Evolutionary conservation across 37 sponge, comb jelly and placozoan genomes (phyloP).

Genomic region (Hexactinellida sp.): DNA sequence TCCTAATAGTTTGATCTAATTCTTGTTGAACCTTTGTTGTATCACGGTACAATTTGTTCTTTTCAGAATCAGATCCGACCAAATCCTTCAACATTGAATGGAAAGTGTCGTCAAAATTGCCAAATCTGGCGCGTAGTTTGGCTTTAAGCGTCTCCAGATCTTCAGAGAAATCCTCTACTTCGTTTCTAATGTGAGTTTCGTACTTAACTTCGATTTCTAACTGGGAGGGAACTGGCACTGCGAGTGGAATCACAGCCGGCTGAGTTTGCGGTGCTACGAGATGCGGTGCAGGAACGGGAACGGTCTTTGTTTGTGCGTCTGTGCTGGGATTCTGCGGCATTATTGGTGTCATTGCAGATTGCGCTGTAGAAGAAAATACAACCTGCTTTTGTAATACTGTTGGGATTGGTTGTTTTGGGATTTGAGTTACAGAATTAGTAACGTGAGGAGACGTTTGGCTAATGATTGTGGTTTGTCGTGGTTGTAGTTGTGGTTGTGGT

Average conservation of each 20-base stretch:
- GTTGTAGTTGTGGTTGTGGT: neutral
- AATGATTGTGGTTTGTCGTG: neutral
- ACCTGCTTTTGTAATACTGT: neutral
- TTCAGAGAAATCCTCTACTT: neutral
- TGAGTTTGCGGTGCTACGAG: neutral
- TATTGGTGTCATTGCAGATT: neutral
- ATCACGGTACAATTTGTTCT: neutral
- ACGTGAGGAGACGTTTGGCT: too few species aligned
- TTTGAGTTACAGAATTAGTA: too few species aligned
- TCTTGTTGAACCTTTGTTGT: neutral
- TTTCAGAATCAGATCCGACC: neutral
- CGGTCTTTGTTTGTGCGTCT: neutral
- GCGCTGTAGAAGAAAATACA: too few species aligned
- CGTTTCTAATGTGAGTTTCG: neutral
- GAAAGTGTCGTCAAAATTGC: neutral
- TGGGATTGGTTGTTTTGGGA: neutral
- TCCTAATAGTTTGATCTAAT: neutral
- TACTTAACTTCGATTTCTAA: neutral
- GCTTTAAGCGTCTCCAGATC: neutral
- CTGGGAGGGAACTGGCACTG: neutral
- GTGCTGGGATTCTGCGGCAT: neutral
- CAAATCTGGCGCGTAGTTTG: neutral
- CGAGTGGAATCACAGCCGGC: neutral
- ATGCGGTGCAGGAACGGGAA: neutral
- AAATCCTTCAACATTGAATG: neutral